A percentile compares a stretch with the other conserved stretches of the same genome.
phyloP scores from a whole-genome alignment of 2,113 vertebrate genomes.

The Trochalopteron elliotii region DNA sequence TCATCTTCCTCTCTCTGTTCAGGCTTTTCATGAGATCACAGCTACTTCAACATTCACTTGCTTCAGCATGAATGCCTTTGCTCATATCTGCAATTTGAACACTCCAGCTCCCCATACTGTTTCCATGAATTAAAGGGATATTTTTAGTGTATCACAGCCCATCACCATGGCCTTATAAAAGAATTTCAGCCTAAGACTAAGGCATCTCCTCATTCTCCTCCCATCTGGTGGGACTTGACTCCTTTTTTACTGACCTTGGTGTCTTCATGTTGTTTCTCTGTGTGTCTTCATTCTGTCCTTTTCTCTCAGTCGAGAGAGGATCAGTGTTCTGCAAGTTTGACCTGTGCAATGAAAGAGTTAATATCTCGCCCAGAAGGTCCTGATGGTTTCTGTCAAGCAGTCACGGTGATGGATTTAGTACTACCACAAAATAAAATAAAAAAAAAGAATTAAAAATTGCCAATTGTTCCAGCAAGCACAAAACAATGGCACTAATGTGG shows the following conservation, averaged over 20 bases:
- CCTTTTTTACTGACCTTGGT: neutral
- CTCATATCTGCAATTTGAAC: neutral
- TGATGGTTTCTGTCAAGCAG: neutral
- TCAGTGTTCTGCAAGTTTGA: neutral
- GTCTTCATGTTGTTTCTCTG: neutral
- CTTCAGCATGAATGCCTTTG: neutral
- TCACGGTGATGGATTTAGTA: neutral
- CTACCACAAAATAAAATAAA: neutral
- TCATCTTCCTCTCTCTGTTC: neutral
- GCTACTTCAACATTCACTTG: neutral
- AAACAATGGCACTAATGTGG: neutral
- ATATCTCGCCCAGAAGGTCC: neutral
- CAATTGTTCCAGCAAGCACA: neutral
- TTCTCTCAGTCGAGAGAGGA: neutral
- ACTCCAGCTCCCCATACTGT: neutral
- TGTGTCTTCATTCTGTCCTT: neutral
- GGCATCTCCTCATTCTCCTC: neutral
- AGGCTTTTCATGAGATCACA: neutral
- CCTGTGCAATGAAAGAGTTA: neutral
- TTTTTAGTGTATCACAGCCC: neutral
- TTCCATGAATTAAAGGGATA: neutral
- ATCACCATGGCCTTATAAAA: neutral
- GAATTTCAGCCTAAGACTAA: neutral
- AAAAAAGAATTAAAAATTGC: too few species aligned
- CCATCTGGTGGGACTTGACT: neutral